Conservation (phyloP, 2,113 vertebrate genomes). For the Oplegnathus fasciatus region DNA sequence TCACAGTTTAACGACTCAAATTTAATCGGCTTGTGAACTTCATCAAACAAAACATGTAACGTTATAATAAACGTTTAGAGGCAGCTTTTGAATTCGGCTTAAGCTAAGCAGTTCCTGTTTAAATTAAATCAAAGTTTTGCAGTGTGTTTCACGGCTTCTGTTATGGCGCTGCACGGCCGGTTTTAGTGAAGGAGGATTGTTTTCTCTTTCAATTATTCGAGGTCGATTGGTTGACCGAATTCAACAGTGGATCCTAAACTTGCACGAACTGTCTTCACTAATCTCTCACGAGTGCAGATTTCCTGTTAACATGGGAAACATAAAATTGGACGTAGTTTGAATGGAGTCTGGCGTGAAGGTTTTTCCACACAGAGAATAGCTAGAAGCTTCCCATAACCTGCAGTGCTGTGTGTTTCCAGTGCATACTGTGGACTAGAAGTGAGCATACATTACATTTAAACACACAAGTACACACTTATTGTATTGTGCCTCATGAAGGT, state of each 20-base stretch:
- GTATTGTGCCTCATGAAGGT: not conserved
- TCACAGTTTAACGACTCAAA: not conserved
- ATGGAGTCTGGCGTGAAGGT: slow-evolving; percentile 6
- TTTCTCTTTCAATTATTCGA: not conserved
- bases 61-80: accelerated
- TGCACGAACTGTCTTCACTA: not conserved
- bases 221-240: not conserved
- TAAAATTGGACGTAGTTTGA: not conserved
- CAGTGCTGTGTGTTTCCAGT: not conserved
- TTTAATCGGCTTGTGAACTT: not conserved
- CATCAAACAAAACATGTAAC: accelerated
- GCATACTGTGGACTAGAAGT: not conserved
- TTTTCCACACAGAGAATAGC: not conserved
- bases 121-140: accelerated
- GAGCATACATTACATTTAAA: not conserved
- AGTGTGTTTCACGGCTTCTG: accelerated
- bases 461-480: not conserved
- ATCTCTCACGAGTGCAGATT: not conserved
- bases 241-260: accelerated
- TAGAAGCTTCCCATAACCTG: not conserved
- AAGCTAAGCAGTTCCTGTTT: accelerated
- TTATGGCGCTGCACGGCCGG: accelerated
- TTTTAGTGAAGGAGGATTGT: not conserved
- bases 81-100: not conserved
- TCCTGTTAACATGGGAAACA: not conserved